phyloP scores from a whole-genome alignment of 2,888 invertebrate species.

The Cryptosula pallasiana region DNA sequence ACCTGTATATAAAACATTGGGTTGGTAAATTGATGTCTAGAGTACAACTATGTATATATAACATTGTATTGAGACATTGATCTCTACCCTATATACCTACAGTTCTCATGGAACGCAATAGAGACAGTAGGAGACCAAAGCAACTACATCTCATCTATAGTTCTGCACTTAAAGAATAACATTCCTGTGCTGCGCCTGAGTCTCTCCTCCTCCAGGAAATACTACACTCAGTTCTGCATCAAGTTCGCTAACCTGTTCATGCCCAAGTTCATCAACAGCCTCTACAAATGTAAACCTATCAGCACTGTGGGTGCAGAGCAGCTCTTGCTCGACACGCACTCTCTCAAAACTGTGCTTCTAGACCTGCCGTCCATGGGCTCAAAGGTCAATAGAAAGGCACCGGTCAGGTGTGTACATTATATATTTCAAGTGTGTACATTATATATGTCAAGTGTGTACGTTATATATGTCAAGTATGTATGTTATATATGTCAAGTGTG shows the following conservation, averaged over 20 bases:
- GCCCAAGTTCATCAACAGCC: conserved; percentile 81
- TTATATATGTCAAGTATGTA: too few relatives aligned
- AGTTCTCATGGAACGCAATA: conserved; percentile 85
- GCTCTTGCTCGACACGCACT: conserved; percentile 78
- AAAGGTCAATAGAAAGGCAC: conserved; percentile 77
- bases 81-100: too few relatives aligned
- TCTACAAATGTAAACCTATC: conserved; percentile 79
- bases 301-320: conserved; percentile 90
- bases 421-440: too few relatives aligned
- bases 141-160: conserved; percentile 83
- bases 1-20: too few relatives aligned
- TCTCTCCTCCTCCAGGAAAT: conserved; percentile 84
- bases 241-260: conserved; percentile 92
- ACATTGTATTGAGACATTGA: too few relatives aligned
- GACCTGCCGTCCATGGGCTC: conserved; percentile 89
- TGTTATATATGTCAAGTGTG: too few relatives aligned
- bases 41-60: too few relatives aligned
- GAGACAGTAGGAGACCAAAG: conserved; percentile 96
- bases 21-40: too few relatives aligned
- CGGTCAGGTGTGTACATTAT: too few relatives aligned
- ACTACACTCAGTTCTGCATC: conserved; percentile 95
- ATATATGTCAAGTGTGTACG: too few relatives aligned
- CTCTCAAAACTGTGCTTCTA: conserved; percentile 72
- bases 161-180: conserved; percentile 75
- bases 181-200: conserved; percentile 85